Base-by-base conservation (phyloP, 2,888 invertebrate species). In the Dryococelus australis region DNA sequence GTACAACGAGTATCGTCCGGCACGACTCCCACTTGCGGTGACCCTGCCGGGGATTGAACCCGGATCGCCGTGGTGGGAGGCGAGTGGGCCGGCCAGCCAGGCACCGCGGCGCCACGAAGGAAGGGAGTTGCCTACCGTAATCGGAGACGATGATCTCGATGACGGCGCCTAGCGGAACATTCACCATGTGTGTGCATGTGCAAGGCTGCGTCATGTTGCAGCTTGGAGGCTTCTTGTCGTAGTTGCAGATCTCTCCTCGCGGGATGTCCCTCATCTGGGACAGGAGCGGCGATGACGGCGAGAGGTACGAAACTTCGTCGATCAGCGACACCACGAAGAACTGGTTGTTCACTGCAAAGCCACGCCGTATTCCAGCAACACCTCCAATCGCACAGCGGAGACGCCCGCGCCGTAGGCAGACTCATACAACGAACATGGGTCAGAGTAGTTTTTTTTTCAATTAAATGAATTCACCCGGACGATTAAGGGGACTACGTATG, bases 81-180 rank as follows among this genome's bases (percentile, higher is more conserved):
- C n/a, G n/a, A n/a, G n/a, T n/a, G n/a, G n/a, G n/a, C n/a, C n/a
- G n/a, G n/a, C n/a, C n/a, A n/a, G n/a, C n/a, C n/a, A n/a, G n/a
- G n/a, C n/a, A n/a, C n/a, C n/a, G n/a, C n/a, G n/a, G n/a, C n/a
- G n/a, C n/a, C n/a, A 4, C 35, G 35, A 35, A 4, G 4, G 35
- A 35, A 35, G 28, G 24, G 24, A 5, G 27, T 13, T 27, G 43
- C 83, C 86, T 85, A 89, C 89, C 87, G 91, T 86, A 86, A 89
- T 93, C 93, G 47, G 93, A 91, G n/a, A 93, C 87, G 24, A 93
- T 90, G 20, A 93, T 87, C 88, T 93, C 93, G 26, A 93, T 92
- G 5, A 92, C 91, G 20, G 92, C 91, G 43, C 91, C 91, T 16
- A 92, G 90, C 24, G 91, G 90, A 3, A 93, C 91, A 84, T 91